Evolutionary conservation across 2,888 invertebrate species (phyloP).

Genomic region (Sialis lutaria): DNA sequence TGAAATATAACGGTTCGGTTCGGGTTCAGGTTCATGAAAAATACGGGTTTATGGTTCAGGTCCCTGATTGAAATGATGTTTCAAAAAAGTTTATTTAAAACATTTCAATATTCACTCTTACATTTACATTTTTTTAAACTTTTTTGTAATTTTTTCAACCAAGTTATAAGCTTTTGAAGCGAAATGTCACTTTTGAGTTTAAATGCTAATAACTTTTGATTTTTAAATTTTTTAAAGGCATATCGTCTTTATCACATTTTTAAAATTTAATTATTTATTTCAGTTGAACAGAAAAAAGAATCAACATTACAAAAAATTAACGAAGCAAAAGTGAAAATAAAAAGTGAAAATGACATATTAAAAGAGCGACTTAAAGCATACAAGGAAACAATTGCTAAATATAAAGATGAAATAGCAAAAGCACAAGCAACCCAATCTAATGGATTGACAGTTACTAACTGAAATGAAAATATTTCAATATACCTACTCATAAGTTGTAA

Average conservation of each 20-base stretch:
- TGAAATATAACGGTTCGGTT: too few species aligned
- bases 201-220: too few species aligned
- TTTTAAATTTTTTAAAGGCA: too few species aligned
- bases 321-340: constrained; percentile 64
- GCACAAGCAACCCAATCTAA: constrained; percentile 18
- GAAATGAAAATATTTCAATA: neutral
- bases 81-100: too few species aligned
- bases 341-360: constrained; percentile 62
- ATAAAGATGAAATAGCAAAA: constrained; percentile 56
- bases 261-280: constrained; percentile 19
- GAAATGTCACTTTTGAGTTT: too few species aligned
- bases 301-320: constrained; percentile 60
- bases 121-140: too few species aligned
- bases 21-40: too few species aligned
- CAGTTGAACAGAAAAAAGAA: constrained; percentile 81
- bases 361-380: constrained; percentile 73
- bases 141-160: too few species aligned
- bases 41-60: too few species aligned
- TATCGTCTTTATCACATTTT: neutral
- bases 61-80: too few species aligned
- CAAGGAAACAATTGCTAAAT: constrained; percentile 68
- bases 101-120: too few species aligned
- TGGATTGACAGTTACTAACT: neutral
- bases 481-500: neutral
- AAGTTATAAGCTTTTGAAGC: too few species aligned